Evolutionary conservation across 2,113 vertebrate species (phyloP).

Genomic region (Poeciliopsis retropinna): DNA sequence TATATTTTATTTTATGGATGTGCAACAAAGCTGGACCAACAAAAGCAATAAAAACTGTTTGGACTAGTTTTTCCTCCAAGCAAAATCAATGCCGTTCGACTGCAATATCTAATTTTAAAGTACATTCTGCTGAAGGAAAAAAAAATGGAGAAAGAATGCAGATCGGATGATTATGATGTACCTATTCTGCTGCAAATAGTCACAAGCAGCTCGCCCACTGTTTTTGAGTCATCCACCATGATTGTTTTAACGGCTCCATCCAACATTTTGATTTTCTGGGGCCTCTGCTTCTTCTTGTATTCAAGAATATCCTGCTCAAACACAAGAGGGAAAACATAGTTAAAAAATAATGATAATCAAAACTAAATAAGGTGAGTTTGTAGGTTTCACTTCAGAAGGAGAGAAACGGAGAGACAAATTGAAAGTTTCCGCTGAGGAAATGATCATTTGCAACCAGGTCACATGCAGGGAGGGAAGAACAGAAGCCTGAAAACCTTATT

Average conservation of each 20-base stretch:
- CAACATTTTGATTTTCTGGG: slow-evolving; percentile 98
- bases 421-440: slow-evolving; percentile 26
- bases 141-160: neutral
- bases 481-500: slow-evolving; percentile 63
- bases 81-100: neutral
- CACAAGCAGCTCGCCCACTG: slow-evolving; percentile 95
- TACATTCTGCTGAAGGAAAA: neutral
- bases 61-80: neutral
- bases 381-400: slow-evolving; percentile 10
- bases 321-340: slow-evolving; percentile 13
- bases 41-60: neutral
- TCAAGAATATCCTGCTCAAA: slow-evolving; percentile 90
- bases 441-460: slow-evolving; percentile 57
- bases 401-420: neutral
- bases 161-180: slow-evolving; percentile 41
- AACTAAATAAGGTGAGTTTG: slow-evolving; percentile 4
- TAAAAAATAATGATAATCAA: neutral
- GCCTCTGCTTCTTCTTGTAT: slow-evolving; percentile 98
- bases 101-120: neutral
- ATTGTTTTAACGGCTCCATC: slow-evolving; percentile 97
- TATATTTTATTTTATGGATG: neutral
- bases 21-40: neutral
- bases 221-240: slow-evolving; percentile 99
- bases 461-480: slow-evolving; percentile 41
- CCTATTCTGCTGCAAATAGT: slow-evolving; percentile 99